These are phyloP conservation scores for Coreoperca whiteheadi DNA, from an alignment of 2,113 vertebrate genomes.

Conservation along the genomic window DNA sequence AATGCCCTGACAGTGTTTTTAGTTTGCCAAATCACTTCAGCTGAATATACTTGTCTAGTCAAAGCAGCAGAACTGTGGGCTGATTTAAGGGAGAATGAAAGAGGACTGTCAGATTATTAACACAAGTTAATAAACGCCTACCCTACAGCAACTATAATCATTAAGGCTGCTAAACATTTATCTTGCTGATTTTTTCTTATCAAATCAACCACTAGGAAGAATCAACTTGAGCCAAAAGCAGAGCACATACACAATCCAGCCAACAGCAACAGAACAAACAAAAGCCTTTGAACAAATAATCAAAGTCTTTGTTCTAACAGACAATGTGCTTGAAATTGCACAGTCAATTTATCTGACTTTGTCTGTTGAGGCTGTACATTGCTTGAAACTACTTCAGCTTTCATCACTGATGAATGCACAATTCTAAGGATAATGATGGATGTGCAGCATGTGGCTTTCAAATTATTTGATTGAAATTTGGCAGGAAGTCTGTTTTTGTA, in stretches of 20 bases:
- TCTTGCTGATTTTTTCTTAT: conserved; percentile 44
- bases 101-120: conserved; percentile 70
- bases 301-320: conserved; percentile 36
- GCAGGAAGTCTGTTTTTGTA: background rate
- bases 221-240: conserved; percentile 30
- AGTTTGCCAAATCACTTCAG: conserved; percentile 35
- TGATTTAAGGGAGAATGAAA: conserved; percentile 63
- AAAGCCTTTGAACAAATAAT: conserved; percentile 36
- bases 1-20: conserved; percentile 10
- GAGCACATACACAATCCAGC: background rate
- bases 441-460: background rate
- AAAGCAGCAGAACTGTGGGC: conserved; percentile 41
- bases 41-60: conserved; percentile 20
- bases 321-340: conserved; percentile 30
- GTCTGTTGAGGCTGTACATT: conserved; percentile 2
- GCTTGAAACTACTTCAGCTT: background rate
- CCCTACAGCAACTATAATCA: conserved; percentile 62
- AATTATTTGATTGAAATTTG: conserved; percentile 17
- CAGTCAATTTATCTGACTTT: conserved; percentile 35
- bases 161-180: conserved; percentile 63
- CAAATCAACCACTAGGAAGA: conserved; percentile 45
- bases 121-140: conserved; percentile 60
- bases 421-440: conserved; percentile 28
- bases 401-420: conserved; percentile 26
- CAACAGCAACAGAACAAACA: conserved; percentile 32